Conservation (phyloP, 1,140 invertebrate species). For the Cherax quadricarinatus region DNA sequence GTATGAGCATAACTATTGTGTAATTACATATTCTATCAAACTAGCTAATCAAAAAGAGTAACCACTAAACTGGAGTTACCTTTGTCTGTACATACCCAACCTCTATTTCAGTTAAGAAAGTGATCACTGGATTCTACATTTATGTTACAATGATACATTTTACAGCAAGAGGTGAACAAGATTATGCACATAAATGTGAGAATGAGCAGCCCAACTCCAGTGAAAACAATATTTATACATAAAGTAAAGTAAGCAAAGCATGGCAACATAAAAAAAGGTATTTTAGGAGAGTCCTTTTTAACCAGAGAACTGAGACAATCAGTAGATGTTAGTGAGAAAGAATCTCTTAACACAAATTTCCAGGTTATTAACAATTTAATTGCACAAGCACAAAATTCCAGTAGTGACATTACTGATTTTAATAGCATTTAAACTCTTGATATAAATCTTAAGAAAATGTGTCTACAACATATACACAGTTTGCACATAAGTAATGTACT, state of each 20-base stretch:
- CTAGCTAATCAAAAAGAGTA: no score
- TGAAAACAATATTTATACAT: background rate
- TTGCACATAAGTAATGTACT: background rate
- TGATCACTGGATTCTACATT: no score
- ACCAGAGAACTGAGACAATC: background rate
- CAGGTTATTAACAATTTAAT: background rate
- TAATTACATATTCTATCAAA: no score
- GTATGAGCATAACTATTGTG: no score
- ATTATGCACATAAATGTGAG: background rate
- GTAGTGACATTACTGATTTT: background rate
- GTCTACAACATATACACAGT: background rate
- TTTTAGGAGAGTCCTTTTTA: background rate
- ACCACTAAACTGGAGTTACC: no score
- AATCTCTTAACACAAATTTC: background rate
- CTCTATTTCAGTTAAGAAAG: no score
- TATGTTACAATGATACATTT: background rate
- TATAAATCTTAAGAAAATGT: background rate
- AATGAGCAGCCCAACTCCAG: background rate
- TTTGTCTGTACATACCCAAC: no score
- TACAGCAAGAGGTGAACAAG: background rate
- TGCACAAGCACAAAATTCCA: background rate
- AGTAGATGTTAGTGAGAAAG: background rate
- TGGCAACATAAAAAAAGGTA: background rate
- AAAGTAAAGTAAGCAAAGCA: background rate
- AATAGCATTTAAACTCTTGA: background rate